Evolutionary conservation across 2,113 vertebrate species (phyloP), one percentile per base, ranked within the genome.

Genomic region (Megaptera novaeangliae): DNA sequence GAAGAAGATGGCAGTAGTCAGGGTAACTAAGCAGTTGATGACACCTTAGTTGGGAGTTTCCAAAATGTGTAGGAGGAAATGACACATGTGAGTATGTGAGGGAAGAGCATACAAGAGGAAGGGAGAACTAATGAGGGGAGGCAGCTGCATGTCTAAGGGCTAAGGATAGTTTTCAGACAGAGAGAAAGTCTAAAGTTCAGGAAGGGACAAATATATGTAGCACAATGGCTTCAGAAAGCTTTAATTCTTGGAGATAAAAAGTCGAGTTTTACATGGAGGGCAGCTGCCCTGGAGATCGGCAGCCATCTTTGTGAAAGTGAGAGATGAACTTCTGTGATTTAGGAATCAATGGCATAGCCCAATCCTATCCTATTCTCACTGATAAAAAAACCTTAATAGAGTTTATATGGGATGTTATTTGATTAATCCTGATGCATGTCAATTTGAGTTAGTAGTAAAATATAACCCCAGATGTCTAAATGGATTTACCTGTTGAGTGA

Each of bases 31-130:
- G 78, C 68, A 66, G 27, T 61, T 92, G 91, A 94, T 68, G 66
- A 89, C 59, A 66, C 87, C 84, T 92, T 69, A 78, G 72, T 41
- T 87, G 74, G 55, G 78, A 92, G 63, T 63, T 95, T 91, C 29
- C 5, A 6, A 96, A 96, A 92, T 68, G 63, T 83, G 94, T 91
- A 88, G 85, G 91, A 95, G 91, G 78, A 83, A 34, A 41, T 63
- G 91, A 85, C 71, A 78, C 12, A 20, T 31, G 44, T 77, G 66
- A 90, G 49, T 83, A 7, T 81, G 23, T 29, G 36, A 87, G 34
- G 36, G 41, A 75, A 68, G 59, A 41, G 46, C 52, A 5, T 11
- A 17, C 64, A 44, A 87, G 34, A 69, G 39, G 59, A 88, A 92
- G 61, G 27, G 39, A 66, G 75, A 86, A 13, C 44, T 72, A 64